Evolutionary conservation across 2,797 vertebrate genomes (phyloP).

Genomic region (Phyllotis vaccarum): DNA sequence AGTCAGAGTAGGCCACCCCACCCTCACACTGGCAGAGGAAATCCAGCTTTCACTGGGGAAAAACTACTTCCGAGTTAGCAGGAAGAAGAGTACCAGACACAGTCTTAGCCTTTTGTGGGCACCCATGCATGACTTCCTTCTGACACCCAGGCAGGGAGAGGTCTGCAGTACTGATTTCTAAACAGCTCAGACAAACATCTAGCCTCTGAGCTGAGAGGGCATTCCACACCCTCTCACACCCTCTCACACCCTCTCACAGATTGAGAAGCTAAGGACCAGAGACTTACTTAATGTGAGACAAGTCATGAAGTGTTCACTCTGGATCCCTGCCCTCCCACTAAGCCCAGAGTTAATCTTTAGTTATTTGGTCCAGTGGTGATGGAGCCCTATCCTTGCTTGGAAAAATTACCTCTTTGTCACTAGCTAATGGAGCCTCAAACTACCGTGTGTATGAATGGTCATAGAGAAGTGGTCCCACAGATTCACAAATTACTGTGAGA

Average conservation of each 20-base stretch:
- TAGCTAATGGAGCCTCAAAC: conserved; percentile 16
- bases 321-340: background rate
- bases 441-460: background rate
- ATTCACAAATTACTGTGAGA: background rate
- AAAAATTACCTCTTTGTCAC: background rate
- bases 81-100: background rate
- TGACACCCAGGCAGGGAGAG: background rate
- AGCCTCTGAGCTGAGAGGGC: background rate
- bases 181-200: background rate
- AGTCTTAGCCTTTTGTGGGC: background rate
- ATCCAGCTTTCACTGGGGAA: conserved; percentile 55
- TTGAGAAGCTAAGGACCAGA: conserved; percentile 36
- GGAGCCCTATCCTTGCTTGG: background rate
- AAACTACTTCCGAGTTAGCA: background rate
- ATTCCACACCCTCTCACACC: background rate
- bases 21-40: background rate
- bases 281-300: conserved; percentile 2
- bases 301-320: background rate
- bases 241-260: background rate
- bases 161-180: background rate
- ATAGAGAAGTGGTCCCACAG: background rate
- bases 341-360: background rate
- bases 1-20: background rate
- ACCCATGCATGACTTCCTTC: background rate
- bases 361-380: background rate